Conservation (phyloP, 1,140 invertebrate species). For the Lethrus apterus region DNA sequence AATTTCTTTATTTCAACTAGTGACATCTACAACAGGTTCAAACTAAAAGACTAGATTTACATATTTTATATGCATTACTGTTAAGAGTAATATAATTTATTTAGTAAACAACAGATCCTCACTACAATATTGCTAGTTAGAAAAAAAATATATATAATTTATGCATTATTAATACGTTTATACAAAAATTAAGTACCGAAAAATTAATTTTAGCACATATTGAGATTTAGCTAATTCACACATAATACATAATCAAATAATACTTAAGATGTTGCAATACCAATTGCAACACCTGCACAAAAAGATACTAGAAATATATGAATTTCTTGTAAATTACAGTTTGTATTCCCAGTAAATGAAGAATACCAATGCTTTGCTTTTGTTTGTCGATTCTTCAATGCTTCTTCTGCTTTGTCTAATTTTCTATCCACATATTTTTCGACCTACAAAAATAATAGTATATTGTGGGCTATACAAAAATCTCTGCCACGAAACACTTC, state of each 20-base stretch:
- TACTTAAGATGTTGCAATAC: constrained; percentile 39
- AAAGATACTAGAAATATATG: constrained; percentile 70
- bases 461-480: not conserved
- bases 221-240: not conserved
- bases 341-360: constrained; percentile 53
- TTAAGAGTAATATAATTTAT: not conserved
- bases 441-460: constrained; percentile 44
- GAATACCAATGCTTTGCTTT: constrained; percentile 64
- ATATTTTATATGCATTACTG: not conserved
- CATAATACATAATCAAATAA: not conserved
- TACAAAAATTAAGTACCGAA: not conserved
- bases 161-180: not conserved
- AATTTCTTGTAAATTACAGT: constrained; percentile 58
- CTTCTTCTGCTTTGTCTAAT: constrained; percentile 65
- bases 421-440: constrained; percentile 71
- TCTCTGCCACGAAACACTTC: too few species aligned
- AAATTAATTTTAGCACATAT: not conserved
- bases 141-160: not conserved
- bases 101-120: too few species aligned
- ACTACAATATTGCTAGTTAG: too few species aligned
- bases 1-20: too few species aligned
- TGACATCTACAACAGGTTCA: too few species aligned
- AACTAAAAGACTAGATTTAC: not conserved
- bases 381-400: constrained; percentile 57
- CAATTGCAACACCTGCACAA: constrained; percentile 62